Base-by-base conservation (phyloP, 2,888 invertebrate genomes). In the Bellardia pandia region DNA sequence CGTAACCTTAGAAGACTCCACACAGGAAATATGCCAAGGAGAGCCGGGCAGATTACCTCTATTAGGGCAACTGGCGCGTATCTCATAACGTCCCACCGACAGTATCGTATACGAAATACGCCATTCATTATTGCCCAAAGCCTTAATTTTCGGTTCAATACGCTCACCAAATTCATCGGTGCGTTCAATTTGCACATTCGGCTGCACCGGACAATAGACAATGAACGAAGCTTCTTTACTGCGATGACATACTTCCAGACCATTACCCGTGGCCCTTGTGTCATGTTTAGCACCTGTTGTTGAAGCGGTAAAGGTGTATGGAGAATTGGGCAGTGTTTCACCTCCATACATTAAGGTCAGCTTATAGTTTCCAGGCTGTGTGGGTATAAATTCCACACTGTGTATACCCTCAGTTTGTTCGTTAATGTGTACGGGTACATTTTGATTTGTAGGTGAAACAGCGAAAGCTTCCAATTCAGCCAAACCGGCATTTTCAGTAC, bases 11-110 rank as follows among this genome's bases (percentile, higher is more conserved):
- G 91, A 92, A 3, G 93, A 91, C 81, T 94, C 94, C 60, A 93
- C 93, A 88, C 92, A 93, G 2, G 91, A 90, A 23, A 98, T 96
- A 90, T 96, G 96, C 95, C 97, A 98, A 0, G 98, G 98, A 77
- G 97, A 97, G 1, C 97, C 97, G 58, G 96, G 95, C 89, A 96
- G 91, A 48, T 95, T 96, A 58, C 95, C 96, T 77, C 93, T 93
- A 66, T 94, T 93, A 0, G 94, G 92, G 42, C 96, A 96, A 90
- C 96, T 96, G 89, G 99, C 96, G 87, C 97, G 95, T 48, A 99
- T 96, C 93, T 98, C 98, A 92, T 98, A 99, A 58, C 96, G 95
- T 1, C 99, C 99, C n/a, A 98, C 97, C 90, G 98, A 97, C 0
- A 97, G 95, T 0, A 99, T 98, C 1, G 97, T 96, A 93, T 98